Percentiles rank a stretch among this genome's conserved stretches.
Evolutionary conservation across 2,888 invertebrate species (phyloP).

Genomic region (Scaptomyza polygonia): DNA sequence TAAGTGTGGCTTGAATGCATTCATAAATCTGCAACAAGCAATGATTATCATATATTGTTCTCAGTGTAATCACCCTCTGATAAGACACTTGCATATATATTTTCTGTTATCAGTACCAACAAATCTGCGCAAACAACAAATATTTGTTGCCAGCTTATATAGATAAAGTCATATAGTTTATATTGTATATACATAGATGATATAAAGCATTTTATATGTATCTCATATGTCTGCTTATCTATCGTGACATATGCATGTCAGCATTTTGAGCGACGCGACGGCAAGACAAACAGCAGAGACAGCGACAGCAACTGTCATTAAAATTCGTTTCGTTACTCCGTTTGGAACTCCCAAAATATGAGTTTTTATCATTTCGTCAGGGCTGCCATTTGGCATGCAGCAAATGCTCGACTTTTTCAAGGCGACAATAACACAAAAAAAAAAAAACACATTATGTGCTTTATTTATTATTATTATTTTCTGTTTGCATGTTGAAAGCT

Average conservation of each 20-base stretch:
- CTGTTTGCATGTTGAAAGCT: constrained; percentile 16
- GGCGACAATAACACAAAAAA: constrained; percentile 26
- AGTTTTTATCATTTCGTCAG: constrained; percentile 34
- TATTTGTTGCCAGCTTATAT: constrained; percentile 47
- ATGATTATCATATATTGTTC: neutral
- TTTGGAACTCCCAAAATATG: constrained; percentile 20
- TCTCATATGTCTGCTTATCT: constrained; percentile 62
- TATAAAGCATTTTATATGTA: constrained; percentile 26
- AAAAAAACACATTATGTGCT: constrained; percentile 4
- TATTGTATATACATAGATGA: constrained; percentile 1
- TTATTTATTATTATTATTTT: neutral
- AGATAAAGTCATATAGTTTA: constrained; percentile 8
- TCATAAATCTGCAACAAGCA: too few species aligned
- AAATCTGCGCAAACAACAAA: constrained; percentile 73
- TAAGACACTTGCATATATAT: constrained; percentile 6
- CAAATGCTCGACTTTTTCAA: constrained; percentile 26
- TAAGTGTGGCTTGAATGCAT: too few species aligned
- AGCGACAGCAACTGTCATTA: neutral
- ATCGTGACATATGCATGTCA: constrained; percentile 67
- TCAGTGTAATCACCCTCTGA: constrained; percentile 7
- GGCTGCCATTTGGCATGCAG: constrained; percentile 47
- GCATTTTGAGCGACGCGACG: constrained; percentile 64
- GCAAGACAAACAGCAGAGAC: constrained; percentile 23
- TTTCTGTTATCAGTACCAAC: constrained; percentile 55
- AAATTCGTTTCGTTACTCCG: neutral